These are phyloP conservation scores for Drosophila serrata DNA, from an alignment of 1,140 invertebrate genomes.

Conservation along the genomic window DNA sequence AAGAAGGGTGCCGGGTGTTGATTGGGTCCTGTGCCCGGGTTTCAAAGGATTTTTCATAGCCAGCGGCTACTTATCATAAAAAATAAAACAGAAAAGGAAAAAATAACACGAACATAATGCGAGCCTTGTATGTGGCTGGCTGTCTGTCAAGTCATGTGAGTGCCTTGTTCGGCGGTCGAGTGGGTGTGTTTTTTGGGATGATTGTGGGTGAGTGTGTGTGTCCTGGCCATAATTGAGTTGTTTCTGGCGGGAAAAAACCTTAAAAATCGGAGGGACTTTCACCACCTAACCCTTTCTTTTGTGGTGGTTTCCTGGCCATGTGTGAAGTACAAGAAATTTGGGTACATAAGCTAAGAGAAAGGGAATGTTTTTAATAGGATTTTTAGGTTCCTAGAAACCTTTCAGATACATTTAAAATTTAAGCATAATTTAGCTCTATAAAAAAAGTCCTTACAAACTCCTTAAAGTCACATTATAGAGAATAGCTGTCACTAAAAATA, in stretches of 20 bases:
- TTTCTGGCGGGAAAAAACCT: slow-evolving; percentile 55
- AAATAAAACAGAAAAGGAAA: slow-evolving; percentile 42
- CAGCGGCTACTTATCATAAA: slow-evolving; percentile 83
- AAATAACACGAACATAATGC: slow-evolving; percentile 66
- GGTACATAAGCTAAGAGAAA: slow-evolving; percentile 1
- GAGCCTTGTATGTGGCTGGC: slow-evolving; percentile 44
- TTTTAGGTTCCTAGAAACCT: background rate
- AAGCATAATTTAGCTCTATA: background rate
- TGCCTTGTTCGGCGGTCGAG: slow-evolving; percentile 21
- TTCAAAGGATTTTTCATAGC: slow-evolving; percentile 79
- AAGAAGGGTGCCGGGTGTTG: slow-evolving; percentile 47
- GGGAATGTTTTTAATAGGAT: rapidly evolving
- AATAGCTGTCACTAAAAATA: background rate
- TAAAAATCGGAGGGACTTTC: slow-evolving; percentile 37
- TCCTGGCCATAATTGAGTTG: slow-evolving; percentile 81
- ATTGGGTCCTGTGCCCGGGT: slow-evolving; percentile 52
- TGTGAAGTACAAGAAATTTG: background rate
- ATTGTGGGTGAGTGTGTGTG: slow-evolving; percentile 25
- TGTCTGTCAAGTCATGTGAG: slow-evolving; percentile 77
- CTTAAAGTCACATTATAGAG: no score
- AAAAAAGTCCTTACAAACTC: background rate
- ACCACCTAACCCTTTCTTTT: slow-evolving; percentile 42
- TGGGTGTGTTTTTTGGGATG: slow-evolving; percentile 47
- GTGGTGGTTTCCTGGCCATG: background rate
- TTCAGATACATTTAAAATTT: background rate